Evolutionary conservation across 1,140 invertebrate genomes (phyloP).

Genomic region (Cyrtorhinus lividipennis): DNA sequence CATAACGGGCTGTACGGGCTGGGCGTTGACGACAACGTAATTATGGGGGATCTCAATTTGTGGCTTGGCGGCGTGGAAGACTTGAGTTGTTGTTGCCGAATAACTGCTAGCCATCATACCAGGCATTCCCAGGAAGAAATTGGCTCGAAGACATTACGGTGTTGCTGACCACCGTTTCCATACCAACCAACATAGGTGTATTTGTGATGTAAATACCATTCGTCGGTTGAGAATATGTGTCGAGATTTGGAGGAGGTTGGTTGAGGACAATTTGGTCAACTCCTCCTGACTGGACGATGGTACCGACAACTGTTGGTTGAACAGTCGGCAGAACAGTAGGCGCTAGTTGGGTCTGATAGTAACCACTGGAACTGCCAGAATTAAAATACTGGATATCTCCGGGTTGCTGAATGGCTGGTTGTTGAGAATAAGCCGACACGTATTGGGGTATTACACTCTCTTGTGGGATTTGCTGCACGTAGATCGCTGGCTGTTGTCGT

Average conservation of each 20-base stretch:
- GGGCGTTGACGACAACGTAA: constrained; percentile 50
- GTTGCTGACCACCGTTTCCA: constrained; percentile 71
- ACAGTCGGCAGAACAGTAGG: constrained; percentile 28
- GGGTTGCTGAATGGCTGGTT: constrained; percentile 35
- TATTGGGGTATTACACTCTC: constrained; percentile 49
- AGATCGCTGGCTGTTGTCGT: constrained; percentile 38
- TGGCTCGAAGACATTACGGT: constrained; percentile 72
- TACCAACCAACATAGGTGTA: constrained; percentile 61
- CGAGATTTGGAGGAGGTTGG: constrained; percentile 41
- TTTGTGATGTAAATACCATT: constrained; percentile 38
- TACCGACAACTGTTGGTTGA: constrained; percentile 41
- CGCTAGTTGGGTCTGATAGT: constrained; percentile 31
- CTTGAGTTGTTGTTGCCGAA: constrained; percentile 62
- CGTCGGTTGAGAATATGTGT: constrained; percentile 38
- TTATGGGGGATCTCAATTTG: constrained; percentile 41
- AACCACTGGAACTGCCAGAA: constrained; percentile 30
- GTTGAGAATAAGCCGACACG: constrained; percentile 47
- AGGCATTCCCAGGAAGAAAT: constrained; percentile 51
- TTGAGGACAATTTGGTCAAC: constrained; percentile 44
- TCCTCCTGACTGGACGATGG: constrained; percentile 44
- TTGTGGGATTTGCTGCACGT: constrained; percentile 48
- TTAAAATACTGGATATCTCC: constrained; percentile 53
- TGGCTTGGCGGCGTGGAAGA: constrained; percentile 65
- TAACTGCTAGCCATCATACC: constrained; percentile 63
- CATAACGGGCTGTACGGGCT: constrained; percentile 25